These are phyloP conservation scores for Macaria liturata DNA, from an alignment of 2,888 invertebrate species.

Conservation along the genomic window DNA sequence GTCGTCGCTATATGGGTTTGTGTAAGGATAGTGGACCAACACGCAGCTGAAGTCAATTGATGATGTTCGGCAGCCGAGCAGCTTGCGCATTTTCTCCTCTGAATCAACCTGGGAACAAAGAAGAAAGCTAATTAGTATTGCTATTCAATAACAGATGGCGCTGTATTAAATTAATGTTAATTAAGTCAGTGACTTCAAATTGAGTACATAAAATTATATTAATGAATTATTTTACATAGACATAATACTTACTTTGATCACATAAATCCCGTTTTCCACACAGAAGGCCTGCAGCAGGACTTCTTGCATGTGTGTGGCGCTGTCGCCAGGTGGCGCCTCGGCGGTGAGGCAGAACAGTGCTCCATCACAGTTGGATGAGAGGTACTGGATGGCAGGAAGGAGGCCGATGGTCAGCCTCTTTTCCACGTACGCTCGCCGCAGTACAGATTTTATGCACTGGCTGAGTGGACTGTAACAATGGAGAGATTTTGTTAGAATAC, in stretches of 20 bases:
- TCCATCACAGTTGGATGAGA: conserved; percentile 84
- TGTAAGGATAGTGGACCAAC: conserved; percentile 78
- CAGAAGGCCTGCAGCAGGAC: conserved; percentile 91
- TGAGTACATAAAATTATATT: too few species aligned
- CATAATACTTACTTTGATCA: conserved; percentile 84
- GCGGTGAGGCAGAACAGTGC: conserved; percentile 88
- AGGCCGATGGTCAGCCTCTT: conserved; percentile 85
- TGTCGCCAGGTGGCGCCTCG: conserved; percentile 86
- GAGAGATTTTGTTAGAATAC: conserved; percentile 27
- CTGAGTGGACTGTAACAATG: conserved; percentile 74
- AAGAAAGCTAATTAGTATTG: conserved; percentile 38
- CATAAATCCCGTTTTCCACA: conserved; percentile 90
- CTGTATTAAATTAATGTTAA: neutral
- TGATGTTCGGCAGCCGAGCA: conserved; percentile 68
- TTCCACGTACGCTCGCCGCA: conserved; percentile 80
- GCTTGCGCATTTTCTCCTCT: conserved; percentile 77
- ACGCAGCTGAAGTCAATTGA: conserved; percentile 81
- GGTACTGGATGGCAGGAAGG: conserved; percentile 83
- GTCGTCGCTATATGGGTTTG: conserved; percentile 74
- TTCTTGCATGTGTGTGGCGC: conserved; percentile 90
- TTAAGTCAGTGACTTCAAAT: too few species aligned
- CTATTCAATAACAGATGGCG: conserved; percentile 22
- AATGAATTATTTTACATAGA: too few species aligned
- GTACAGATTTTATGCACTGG: conserved; percentile 78
- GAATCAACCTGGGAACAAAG: conserved; percentile 81